Evolutionary conservation across 2,888 invertebrate genomes (phyloP).

Genomic region (Melanostoma scalare): DNA sequence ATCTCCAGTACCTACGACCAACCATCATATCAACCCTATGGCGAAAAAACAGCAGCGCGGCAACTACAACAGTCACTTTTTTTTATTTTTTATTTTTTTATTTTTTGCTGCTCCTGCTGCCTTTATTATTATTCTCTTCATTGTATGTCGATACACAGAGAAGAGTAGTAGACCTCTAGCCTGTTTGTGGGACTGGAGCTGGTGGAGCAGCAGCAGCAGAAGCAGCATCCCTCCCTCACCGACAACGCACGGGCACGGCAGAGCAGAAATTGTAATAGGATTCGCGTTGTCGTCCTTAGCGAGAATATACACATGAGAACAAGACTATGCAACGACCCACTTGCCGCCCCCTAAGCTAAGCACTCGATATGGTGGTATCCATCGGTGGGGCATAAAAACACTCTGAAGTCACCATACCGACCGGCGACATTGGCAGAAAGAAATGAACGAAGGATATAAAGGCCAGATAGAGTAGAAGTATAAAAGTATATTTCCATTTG

Average conservation of each 20-base stretch:
- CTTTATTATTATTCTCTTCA: conserved; percentile 62
- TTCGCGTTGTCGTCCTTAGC: conserved; percentile 71
- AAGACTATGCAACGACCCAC: conserved; percentile 41
- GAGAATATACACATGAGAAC: conserved; percentile 36
- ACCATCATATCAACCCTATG: conserved; percentile 65
- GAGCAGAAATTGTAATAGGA: conserved; percentile 70
- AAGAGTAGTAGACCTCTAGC: conserved; percentile 47
- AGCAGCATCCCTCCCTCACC: conserved; percentile 32
- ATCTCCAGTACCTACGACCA: conserved; percentile 49
- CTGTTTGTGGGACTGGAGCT: conserved; percentile 46
- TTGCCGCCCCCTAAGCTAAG: conserved; percentile 40
- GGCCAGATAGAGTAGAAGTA: conserved; percentile 58
- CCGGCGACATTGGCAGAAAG: conserved; percentile 67
- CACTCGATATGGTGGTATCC: conserved; percentile 49
- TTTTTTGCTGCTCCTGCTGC: conserved; percentile 20
- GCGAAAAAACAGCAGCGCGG: conserved; percentile 62
- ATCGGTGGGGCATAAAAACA: conserved; percentile 61
- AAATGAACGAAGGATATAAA: conserved; percentile 66
- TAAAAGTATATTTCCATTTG: conserved; percentile 64
- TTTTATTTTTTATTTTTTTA: conserved; percentile 36
- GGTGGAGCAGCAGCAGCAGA: no score
- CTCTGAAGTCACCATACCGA: conserved; percentile 55
- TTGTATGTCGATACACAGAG: conserved; percentile 69
- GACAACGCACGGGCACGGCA: conserved; percentile 48
- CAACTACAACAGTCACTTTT: conserved; percentile 65